Evolutionary conservation across 2,888 invertebrate genomes (phyloP), one percentile per base, ranked within the genome.

Genomic region (Dendrolimus pini): DNA sequence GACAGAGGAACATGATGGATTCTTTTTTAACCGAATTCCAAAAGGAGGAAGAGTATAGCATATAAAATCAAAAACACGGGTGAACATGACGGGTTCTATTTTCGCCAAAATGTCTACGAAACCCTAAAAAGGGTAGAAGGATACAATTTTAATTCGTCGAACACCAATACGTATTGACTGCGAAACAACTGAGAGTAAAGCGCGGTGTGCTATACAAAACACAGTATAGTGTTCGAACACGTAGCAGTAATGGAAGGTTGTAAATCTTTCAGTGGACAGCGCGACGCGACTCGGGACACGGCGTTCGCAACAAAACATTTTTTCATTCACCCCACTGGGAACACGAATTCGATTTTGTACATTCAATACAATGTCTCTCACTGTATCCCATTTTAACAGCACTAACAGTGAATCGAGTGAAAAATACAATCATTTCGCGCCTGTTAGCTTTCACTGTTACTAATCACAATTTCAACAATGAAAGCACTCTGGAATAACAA

Each of bases 231-330:
- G 12, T 47, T 30, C 58, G 62, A 67, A 70, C 70, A 72, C 71
- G 71, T 62, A 73, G 67, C 74, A 72, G 78, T 84, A 87, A 85
- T 87, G 85, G 85, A 78, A 79, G 66, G 81, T 68, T 79, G 83
- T 87, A 88, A 86, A 88, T 87, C 86, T 86, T 80, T 72, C 77
- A 77, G 75, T 76, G 82, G 83, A 82, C 86, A 84, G 77, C 74
- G 72, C 75, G 74, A 71, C 77, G 74, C 77, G 69, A 60, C 63
- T 69, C 74, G 47, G 47, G 47, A 30, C 69, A 66, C 65, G 67
- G 69, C 65, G 66, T 65, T 80, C 69, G 71, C 75, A 76, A 80
- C 80, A 81, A 82, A 81, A 80, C 77, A 81, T 83, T 85, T 85
- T 83, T 84, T 80, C 78, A 80, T 82, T 79, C 73, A 77, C 65